Percentiles rank a stretch among this genome's conserved stretches.
Conservation (phyloP, 2,888 invertebrate genomes). For the Orchesella flavescens region DNA sequence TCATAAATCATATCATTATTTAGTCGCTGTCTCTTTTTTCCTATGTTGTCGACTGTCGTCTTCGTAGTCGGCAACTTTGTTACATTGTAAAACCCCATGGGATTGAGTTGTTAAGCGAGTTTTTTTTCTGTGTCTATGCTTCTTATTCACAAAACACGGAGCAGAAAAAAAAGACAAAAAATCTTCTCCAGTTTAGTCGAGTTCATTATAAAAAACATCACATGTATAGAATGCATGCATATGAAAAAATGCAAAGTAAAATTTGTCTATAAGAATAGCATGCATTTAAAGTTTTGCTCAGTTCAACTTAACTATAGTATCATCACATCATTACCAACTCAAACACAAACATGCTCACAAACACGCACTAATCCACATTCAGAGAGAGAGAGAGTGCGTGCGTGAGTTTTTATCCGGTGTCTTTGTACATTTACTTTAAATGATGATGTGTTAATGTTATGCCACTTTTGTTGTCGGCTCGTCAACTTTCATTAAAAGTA, state of each 20-base stretch:
- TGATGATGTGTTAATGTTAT: slow-evolving; percentile 14
- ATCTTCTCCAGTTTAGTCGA: neutral
- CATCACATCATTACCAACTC: slow-evolving; percentile 41
- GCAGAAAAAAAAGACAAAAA: slow-evolving; percentile 19
- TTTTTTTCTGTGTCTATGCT: slow-evolving; percentile 15
- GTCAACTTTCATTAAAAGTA: slow-evolving; percentile 40
- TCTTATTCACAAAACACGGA: neutral
- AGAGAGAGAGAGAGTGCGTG: neutral
- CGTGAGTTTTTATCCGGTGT: neutral
- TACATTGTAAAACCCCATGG: slow-evolving; percentile 56
- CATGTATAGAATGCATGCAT: neutral
- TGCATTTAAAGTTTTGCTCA: neutral
- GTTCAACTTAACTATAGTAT: slow-evolving; percentile 9
- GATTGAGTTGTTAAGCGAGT: slow-evolving; percentile 62
- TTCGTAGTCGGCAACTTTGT: slow-evolving; percentile 60
- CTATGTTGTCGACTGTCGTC: slow-evolving; percentile 48
- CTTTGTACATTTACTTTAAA: neutral
- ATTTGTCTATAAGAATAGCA: slow-evolving; percentile 31
- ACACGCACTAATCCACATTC: neutral
- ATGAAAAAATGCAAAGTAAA: neutral
- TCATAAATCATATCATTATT: slow-evolving; percentile 66
- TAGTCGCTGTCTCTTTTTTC: slow-evolving; percentile 54
- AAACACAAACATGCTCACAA: neutral
- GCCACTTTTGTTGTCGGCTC: slow-evolving; percentile 39
- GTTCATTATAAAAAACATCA: neutral